Base-by-base conservation (phyloP, 2,113 vertebrate species). In the Daphoenositta chrysoptera region DNA sequence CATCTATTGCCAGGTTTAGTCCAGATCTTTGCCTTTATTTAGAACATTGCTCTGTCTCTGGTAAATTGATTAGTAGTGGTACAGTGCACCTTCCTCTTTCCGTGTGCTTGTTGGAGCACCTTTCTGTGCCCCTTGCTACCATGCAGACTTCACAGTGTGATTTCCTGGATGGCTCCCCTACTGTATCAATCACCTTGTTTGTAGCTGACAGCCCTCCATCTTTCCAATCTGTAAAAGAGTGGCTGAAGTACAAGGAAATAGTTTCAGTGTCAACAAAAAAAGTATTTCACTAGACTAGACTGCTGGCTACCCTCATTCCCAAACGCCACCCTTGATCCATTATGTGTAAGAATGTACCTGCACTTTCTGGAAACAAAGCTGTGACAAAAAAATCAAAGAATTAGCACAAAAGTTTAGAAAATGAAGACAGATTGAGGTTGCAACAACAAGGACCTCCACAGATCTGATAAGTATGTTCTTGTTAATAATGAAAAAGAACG, bases 371-470 rank as follows among this genome's bases (percentile, higher is more conserved):
- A 91, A 95, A 70, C 79, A 57, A 81, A 71, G 37, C 65, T 87
- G 60, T 81, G 80, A 75, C 31, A 77, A 14, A 15, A 37, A 78
- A 95, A 95, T 87, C 88, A 89, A 90, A 89, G 85, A 89, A 91
- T 82, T 89, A 78, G 40, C 48, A 39, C 8, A 27, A 64, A 92
- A 83, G 53, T 84, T 95, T 87, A 83, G 86, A 71, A 88, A 83
- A 88, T 0, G 3, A 81, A 90, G 92, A 94, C 90, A 96, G 85
- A 94, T 92, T 95, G 72, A 44, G 79, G 83, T 95, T 97, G 86
- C 23, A 0, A 70, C 82, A 96, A 86, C 85, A 94, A 95, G 80
- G 94, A 89, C 60, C 65, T 89, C 57, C 37, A 69, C 56, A 81
- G 68, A 92, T 92, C 83, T 90, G 88, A 24, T 92, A 91, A 88